phyloP scores from a whole-genome alignment of 1,140 invertebrate genomes.

The Meloidogyne exigua region DNA sequence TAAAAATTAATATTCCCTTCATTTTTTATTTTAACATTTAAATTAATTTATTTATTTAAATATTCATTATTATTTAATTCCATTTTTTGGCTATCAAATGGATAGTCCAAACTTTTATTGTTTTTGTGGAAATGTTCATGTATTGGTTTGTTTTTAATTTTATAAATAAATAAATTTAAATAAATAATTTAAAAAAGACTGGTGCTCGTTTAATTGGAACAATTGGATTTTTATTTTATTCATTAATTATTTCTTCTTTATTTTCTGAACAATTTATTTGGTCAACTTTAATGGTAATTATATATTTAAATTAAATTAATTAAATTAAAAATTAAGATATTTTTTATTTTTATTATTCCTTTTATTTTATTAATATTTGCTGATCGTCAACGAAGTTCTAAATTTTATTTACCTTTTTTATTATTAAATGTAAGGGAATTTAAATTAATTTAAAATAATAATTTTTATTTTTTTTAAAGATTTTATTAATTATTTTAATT shows the following conservation, averaged over 20 bases:
- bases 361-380: slow-evolving; percentile 7
- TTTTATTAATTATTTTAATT: neutral
- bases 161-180: no score
- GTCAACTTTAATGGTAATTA: neutral
- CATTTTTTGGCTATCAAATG: neutral
- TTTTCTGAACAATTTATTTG: neutral
- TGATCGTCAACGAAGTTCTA: neutral
- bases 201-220: slow-evolving; percentile 2
- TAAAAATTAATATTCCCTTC: neutral
- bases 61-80: neutral
- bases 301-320: neutral
- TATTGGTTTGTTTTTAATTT: slow-evolving; percentile 6
- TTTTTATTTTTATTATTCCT: neutral
- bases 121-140: slow-evolving; percentile 3
- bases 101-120: slow-evolving; percentile 2
- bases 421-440: neutral
- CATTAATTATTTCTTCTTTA: neutral
- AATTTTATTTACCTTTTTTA: slow-evolving; percentile 8
- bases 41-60: neutral
- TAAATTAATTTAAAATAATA: neutral
- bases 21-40: neutral
- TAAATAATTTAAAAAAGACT: neutral
- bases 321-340: neutral
- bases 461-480: neutral
- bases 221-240: neutral